Base-by-base conservation (phyloP, 2,113 vertebrate genomes). In the Rhinoderma darwinii region DNA sequence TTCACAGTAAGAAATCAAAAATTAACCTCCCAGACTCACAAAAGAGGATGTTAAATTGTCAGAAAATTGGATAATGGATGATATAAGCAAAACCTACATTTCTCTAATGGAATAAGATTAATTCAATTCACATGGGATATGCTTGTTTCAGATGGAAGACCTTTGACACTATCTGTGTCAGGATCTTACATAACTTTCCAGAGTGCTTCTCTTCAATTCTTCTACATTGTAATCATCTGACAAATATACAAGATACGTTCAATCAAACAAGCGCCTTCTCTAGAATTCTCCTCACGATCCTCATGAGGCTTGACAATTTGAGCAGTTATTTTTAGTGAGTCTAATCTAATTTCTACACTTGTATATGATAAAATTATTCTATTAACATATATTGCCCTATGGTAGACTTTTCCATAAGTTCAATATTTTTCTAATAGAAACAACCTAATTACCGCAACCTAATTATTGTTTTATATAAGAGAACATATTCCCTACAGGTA, bases 321-420 rank as follows among this genome's bases (percentile, higher is more conserved):
- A 41, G 51, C 32, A 84, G 70, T 56, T 84, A 72, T 74, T 54
- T 74, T 63, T 84, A 22, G 30, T 56, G 50, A 59, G 27, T 77
- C 74, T 77, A 47, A 43, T 76, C 39, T 47, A 39, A 72, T 72
- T 72, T 39, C 68, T 25, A 72, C 68, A 41, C 37, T 72, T 41
- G 18, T 41, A 72, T 72, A 72, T 41, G 41, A 72, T 72, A 72
- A 41, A 41, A 39, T 72, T 39, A 72, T 72, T 68, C 68, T 72
- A 41, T 72, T 41, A 72, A 25, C 35, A 72, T 18, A 25, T 22
- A 2, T 39, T 41, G 68, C 37, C 18, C 20, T 25, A 72, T 72
- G 68, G 37, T 72, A 72, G 51, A 54, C 3, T 54, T 54, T 54
- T 54, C 51, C 51, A 54, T 4, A 7, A 54, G 68, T 10, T 37